phyloP scores from a whole-genome alignment of 2,797 vertebrate species.

The Lagocephalus sceleratus region DNA sequence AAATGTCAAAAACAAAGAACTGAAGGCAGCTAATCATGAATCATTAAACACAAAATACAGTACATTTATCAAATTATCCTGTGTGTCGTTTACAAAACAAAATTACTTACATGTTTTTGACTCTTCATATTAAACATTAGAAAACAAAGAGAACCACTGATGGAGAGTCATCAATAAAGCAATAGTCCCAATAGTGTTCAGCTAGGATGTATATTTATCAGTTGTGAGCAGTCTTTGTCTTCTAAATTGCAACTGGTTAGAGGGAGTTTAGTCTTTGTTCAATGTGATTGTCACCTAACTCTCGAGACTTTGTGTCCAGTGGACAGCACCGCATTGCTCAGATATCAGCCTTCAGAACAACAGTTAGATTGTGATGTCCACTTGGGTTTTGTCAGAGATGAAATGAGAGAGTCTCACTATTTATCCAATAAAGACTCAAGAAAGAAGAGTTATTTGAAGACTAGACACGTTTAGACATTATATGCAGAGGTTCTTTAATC shows the following conservation, averaged over 20 bases:
- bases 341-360: slow-evolving; percentile 14
- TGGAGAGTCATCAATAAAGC: background rate
- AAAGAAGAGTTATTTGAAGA: slow-evolving; percentile 65
- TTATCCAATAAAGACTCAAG: slow-evolving; percentile 57
- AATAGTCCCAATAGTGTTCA: background rate
- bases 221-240: background rate
- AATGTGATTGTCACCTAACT: too few species aligned
- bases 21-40: too few species aligned
- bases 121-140: too few species aligned
- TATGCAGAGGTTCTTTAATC: slow-evolving; percentile 63
- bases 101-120: too few species aligned
- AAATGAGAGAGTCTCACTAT: slow-evolving; percentile 42
- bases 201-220: too few species aligned
- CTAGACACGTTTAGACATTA: slow-evolving; percentile 64
- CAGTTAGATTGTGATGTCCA: slow-evolving; percentile 20
- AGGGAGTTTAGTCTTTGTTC: too few species aligned
- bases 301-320: background rate
- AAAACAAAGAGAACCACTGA: background rate
- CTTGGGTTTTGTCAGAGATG: slow-evolving; percentile 39
- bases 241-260: too few species aligned
- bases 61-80: too few species aligned
- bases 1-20: background rate
- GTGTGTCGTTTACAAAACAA: too few species aligned
- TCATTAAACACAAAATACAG: too few species aligned
- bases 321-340: slow-evolving; percentile 7